phyloP scores from a whole-genome alignment of 2,888 invertebrate genomes.

The Therioaphis trifolii region DNA sequence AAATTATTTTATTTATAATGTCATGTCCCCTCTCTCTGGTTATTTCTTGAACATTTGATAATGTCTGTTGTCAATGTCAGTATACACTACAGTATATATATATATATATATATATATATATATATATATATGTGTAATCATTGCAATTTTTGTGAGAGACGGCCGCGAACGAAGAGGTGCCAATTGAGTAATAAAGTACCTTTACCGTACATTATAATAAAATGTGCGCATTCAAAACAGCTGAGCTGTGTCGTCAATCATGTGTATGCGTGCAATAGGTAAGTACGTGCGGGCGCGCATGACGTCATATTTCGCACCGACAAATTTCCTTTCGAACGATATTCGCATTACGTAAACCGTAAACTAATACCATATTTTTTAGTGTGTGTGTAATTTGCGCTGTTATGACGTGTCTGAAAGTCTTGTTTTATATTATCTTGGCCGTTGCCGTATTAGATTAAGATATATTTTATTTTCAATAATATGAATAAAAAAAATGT shows the following conservation, averaged over 20 bases:
- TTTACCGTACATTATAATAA: no score
- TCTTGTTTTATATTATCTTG: no score
- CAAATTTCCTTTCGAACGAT: conserved; percentile 20
- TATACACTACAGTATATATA: no score
- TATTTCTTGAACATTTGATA: neutral
- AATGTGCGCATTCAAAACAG: neutral
- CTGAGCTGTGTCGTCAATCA: conserved; percentile 25
- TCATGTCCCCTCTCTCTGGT: neutral
- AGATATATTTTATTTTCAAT: no score
- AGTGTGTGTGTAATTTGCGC: no score
- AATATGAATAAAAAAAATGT: neutral
- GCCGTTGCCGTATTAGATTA: no score
- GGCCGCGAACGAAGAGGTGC: no score
- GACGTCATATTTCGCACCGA: conserved; percentile 19
- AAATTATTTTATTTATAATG: no score
- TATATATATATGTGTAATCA: neutral
- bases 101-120: neutral
- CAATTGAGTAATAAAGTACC: no score
- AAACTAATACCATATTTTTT: no score
- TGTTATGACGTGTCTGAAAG: no score
- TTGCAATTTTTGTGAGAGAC: neutral
- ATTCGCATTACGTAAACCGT: neutral
- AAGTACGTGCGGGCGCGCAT: neutral
- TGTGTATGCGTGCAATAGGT: neutral
- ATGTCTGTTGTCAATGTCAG: neutral